Base-by-base conservation (phyloP, 2,113 vertebrate species). In the Maylandia zebra region DNA sequence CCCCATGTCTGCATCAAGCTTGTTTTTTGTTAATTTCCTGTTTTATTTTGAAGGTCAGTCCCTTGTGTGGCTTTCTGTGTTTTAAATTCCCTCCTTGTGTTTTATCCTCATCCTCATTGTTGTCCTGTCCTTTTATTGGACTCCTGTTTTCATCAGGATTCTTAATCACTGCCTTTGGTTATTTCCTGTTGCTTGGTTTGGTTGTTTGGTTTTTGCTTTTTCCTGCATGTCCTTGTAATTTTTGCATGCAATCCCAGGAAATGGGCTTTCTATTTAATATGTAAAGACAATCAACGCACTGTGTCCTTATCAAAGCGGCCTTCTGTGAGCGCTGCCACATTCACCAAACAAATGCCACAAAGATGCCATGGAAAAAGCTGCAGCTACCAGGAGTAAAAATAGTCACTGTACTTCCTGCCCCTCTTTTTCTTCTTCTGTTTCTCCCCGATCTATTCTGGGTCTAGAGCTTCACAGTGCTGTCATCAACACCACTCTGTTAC, bases 341-440 rank as follows among this genome's bases (percentile, higher is more conserved):
- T 69, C 52, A 22, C 79, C 79, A 81, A 79, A 88, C 82, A 89
- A 87, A 93, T 86, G 45, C 56, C 85, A 83, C 41, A 52, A 19
- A 69, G 90, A 84, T 86, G 83, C 86, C 89, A 93, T 91, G 93
- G 94, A 91, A 86, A 94, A 94, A 86, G 38, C 64, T 71, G 88
- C 74, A 52, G 27, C 85, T 86, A 87, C 82, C 41, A 38, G n/a
- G 53, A 83, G 61, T 94, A 95, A 95, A 96, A 96, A 96, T 96
- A 96, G 92, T 82, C 59, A 10, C 56, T 14, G 17, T 22, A 79
- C 92, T 95, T 95, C 94, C 94, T 93, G 88, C 90, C 34, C 82
- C 81, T 64, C 89, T 89, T 78, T 83, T 85, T 74, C 83, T 43
- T 81, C 59, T 81, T 83, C 83, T 88, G 82, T 81, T 86, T 80